Evolutionary conservation across 2,888 invertebrate species (phyloP).

Genomic region (Opisthograptis luteolata): DNA sequence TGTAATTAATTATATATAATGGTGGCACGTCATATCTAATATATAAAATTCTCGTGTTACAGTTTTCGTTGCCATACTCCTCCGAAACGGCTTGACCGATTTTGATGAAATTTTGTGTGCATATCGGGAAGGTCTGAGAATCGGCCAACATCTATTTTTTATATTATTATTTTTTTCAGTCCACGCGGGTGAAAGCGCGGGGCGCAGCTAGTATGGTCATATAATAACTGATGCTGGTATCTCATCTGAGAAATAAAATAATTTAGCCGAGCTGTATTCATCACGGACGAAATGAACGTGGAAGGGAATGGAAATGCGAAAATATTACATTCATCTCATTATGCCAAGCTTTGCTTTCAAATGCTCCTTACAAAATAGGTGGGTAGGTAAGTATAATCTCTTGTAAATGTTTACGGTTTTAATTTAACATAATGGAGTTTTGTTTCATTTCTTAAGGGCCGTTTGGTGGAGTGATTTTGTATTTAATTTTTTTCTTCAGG

Average conservation of each 20-base stretch:
- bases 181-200: too few relatives aligned
- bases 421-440: constrained; percentile 19
- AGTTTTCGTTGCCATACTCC: too few relatives aligned
- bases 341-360: constrained; percentile 17
- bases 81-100: too few relatives aligned
- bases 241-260: constrained; percentile 24
- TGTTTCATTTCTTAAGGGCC: constrained; percentile 1
- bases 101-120: too few relatives aligned
- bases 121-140: too few relatives aligned
- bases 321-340: constrained; percentile 25
- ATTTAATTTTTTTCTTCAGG: too few relatives aligned
- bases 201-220: too few relatives aligned
- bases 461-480: neutral
- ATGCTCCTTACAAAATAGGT: constrained; percentile 14
- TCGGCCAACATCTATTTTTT: too few relatives aligned
- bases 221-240: constrained; percentile 13
- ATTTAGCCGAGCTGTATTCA: constrained; percentile 30
- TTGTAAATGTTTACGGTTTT: constrained; percentile 20
- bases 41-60: too few relatives aligned
- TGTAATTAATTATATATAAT: too few relatives aligned
- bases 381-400: constrained; percentile 6
- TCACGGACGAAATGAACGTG: constrained; percentile 23
- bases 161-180: too few relatives aligned
- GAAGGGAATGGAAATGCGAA: constrained; percentile 22
- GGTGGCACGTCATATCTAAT: too few relatives aligned